Conservation (phyloP, 1,140 invertebrate species). For the Antheraea pernyi region DNA sequence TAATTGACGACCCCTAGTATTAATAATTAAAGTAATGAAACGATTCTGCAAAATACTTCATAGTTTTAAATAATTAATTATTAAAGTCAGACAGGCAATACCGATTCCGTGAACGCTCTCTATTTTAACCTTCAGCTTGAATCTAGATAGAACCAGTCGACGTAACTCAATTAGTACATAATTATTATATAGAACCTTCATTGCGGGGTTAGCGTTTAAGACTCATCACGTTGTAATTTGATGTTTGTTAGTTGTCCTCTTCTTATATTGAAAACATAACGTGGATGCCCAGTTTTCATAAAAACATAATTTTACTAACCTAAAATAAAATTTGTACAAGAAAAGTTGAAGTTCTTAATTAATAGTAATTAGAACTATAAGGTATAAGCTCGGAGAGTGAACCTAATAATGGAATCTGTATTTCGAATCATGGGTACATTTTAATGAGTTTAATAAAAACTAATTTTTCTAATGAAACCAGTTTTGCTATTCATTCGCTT, state of each 20-base stretch:
- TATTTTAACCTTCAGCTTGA: slow-evolving; percentile 3
- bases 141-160: not conserved
- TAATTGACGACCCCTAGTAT: no score
- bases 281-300: not conserved
- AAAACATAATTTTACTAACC: no score
- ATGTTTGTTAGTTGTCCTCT: not conserved
- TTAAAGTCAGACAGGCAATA: not conserved
- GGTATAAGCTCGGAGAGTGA: no score
- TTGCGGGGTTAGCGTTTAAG: not conserved
- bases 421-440: no score
- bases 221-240: not conserved
- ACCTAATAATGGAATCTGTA: no score
- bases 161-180: not conserved
- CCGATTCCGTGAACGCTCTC: not conserved
- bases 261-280: not conserved
- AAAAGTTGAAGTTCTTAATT: no score
- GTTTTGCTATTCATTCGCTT: no score
- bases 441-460: no score
- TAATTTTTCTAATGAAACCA: no score
- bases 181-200: not conserved
- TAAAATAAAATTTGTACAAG: no score
- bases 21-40: no score
- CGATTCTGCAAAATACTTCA: not conserved
- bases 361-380: no score
- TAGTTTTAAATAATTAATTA: not conserved